phyloP scores from a whole-genome alignment of 2,113 vertebrate species.

The Maccullochella peelii region DNA sequence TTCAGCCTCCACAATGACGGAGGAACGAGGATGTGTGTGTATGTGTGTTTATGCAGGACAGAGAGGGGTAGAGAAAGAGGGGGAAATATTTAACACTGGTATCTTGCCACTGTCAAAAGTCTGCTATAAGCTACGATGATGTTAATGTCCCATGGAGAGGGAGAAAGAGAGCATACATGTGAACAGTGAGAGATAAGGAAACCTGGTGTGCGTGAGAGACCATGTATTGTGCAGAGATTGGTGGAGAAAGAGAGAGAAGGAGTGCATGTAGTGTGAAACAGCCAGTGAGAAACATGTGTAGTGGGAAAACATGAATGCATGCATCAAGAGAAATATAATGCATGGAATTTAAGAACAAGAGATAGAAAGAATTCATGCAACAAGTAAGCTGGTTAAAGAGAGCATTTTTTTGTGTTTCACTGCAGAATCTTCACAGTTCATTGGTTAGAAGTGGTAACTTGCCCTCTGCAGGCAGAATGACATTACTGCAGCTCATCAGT shows the following conservation, averaged over 20 bases:
- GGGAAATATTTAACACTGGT: constrained; percentile 16
- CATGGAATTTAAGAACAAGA: background rate
- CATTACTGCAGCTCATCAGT: constrained; percentile 28
- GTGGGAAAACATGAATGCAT: background rate
- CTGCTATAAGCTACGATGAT: constrained; percentile 4
- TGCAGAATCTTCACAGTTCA: constrained; percentile 58
- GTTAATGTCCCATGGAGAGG: constrained; percentile 25
- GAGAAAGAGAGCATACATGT: background rate
- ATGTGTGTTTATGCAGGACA: background rate
- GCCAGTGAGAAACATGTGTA: background rate
- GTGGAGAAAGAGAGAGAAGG: background rate
- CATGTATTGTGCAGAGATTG: constrained; percentile 14
- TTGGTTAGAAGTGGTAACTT: constrained; percentile 44
- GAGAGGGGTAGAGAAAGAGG: background rate
- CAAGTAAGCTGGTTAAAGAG: background rate
- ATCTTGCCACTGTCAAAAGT: constrained; percentile 23
- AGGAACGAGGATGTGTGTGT: background rate
- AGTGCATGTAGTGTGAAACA: background rate
- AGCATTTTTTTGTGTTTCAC: constrained; percentile 28
- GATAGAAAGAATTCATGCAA: background rate
- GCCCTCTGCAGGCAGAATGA: constrained; percentile 47
- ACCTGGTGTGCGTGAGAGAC: background rate
- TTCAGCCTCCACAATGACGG: constrained; percentile 1
- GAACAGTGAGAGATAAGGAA: constrained; percentile 2
- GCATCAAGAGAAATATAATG: background rate